Conservation (phyloP, 1,140 invertebrate genomes). For the Drosophila funebris region DNA sequence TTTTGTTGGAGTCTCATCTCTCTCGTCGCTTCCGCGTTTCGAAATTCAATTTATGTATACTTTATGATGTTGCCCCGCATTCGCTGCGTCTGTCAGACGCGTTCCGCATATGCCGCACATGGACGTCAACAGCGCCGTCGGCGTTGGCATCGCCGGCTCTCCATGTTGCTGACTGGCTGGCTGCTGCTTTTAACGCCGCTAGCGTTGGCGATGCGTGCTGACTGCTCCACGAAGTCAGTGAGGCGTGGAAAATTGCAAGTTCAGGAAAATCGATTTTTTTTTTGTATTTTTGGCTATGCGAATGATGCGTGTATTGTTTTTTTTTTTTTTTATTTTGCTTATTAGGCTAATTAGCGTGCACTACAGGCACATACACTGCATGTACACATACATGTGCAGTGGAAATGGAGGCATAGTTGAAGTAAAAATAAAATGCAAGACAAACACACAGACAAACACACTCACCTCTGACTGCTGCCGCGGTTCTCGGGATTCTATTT, state of each 20-base stretch:
- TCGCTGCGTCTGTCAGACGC: conserved; percentile 38
- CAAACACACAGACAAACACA: conserved; percentile 1
- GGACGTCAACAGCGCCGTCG: conserved; percentile 17
- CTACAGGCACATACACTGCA: not conserved
- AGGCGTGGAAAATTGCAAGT: conserved; percentile 74
- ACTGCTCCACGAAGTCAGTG: conserved; percentile 55
- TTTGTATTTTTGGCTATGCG: conserved; percentile 35
- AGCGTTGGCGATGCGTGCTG: conserved; percentile 11
- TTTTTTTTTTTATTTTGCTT: conserved; percentile 5
- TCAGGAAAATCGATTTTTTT: conserved; percentile 79
- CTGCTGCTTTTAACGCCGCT: conserved; percentile 3
- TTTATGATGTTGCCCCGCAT: conserved; percentile 60
- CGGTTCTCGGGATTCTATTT: conserved; percentile 35
- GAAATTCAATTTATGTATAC: conserved; percentile 81
- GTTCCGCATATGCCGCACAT: conserved; percentile 35
- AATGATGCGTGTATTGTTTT: conserved; percentile 21
- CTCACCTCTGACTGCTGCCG: conserved; percentile 32
- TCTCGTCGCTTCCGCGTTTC: conserved; percentile 71
- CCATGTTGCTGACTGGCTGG: conserved; percentile 16
- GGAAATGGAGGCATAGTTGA: conserved; percentile 1
- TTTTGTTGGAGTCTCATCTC: conserved; percentile 46
- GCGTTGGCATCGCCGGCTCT: conserved; percentile 26
- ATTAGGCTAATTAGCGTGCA: conserved; percentile 45
- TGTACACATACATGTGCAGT: conserved; percentile 2
- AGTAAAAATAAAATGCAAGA: conserved; percentile 35